phyloP scores from a whole-genome alignment of 92 coral and sea anemone genomes.

The Actinostola sp. region DNA sequence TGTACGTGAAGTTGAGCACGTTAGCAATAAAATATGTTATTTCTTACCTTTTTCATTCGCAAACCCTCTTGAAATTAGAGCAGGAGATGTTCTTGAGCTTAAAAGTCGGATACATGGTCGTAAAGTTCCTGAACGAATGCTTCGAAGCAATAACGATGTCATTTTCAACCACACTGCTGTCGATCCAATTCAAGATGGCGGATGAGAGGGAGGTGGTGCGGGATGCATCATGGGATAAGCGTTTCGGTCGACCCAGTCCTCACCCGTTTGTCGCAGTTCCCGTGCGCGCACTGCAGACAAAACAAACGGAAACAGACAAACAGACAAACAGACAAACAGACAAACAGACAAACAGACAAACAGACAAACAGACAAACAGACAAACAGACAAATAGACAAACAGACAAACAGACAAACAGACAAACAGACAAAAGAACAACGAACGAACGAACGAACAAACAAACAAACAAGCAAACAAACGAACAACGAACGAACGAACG shows the following conservation, averaged over 20 bases:
- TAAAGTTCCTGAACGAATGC: slow-evolving; percentile 30
- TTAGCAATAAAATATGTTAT: not conserved
- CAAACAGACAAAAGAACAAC: no score
- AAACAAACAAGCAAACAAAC: no score
- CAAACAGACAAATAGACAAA: no score
- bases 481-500: no score
- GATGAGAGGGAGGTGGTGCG: slow-evolving; percentile 1
- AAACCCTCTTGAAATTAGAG: slow-evolving; percentile 29
- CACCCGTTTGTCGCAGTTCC: no score
- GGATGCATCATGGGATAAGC: slow-evolving; percentile 22
- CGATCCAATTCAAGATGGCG: slow-evolving; percentile 45
- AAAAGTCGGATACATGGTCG: slow-evolving; percentile 36
- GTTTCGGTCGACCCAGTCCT: slow-evolving; percentile 22
- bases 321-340: no score
- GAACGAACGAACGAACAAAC: no score
- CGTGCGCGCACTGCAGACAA: not conserved
- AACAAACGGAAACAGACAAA: not conserved
- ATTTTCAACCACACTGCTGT: slow-evolving; percentile 16
- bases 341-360: no score
- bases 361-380: no score
- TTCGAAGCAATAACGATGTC: slow-evolving; percentile 47
- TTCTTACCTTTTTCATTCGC: slow-evolving; percentile 34
- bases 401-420: no score
- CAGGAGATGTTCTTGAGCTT: slow-evolving; percentile 33
- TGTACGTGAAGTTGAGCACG: slow-evolving; percentile 18